phyloP scores from a whole-genome alignment of 2,888 invertebrate genomes.

The Diaprepes abbreviatus region DNA sequence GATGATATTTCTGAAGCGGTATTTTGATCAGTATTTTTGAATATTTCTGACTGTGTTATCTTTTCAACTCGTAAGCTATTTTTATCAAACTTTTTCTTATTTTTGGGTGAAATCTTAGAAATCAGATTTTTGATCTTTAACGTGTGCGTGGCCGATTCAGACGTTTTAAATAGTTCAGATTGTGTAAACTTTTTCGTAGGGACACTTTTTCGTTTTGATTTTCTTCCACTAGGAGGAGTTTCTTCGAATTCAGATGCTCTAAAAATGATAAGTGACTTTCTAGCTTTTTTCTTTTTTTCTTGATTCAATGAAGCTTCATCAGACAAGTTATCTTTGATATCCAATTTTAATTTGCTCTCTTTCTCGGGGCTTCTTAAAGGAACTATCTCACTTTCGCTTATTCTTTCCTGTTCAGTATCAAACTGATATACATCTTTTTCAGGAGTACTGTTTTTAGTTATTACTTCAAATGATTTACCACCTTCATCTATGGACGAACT shows the following conservation, averaged over 20 bases:
- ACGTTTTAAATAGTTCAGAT: conserved; percentile 10
- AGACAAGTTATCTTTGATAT: neutral
- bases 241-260: neutral
- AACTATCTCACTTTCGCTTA: neutral
- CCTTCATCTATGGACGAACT: neutral
- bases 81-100: neutral
- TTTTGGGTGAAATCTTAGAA: neutral
- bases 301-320: neutral
- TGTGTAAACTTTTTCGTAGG: conserved; percentile 20
- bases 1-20: neutral
- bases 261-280: neutral
- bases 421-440: neutral
- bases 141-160: neutral
- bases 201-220: conserved; percentile 26
- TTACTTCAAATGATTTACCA: neutral
- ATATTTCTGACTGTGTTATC: conserved; percentile 17
- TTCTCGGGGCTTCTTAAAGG: conserved; percentile 5
- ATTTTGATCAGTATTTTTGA: neutral
- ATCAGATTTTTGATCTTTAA: neutral
- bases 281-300: neutral
- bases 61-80: neutral
- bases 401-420: neutral
- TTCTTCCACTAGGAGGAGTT: neutral
- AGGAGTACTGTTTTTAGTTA: neutral
- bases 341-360: neutral